These are phyloP conservation scores for Oxygymnocypris stewartii DNA, from an alignment of 2,113 vertebrate genomes.

Conservation along the genomic window DNA sequence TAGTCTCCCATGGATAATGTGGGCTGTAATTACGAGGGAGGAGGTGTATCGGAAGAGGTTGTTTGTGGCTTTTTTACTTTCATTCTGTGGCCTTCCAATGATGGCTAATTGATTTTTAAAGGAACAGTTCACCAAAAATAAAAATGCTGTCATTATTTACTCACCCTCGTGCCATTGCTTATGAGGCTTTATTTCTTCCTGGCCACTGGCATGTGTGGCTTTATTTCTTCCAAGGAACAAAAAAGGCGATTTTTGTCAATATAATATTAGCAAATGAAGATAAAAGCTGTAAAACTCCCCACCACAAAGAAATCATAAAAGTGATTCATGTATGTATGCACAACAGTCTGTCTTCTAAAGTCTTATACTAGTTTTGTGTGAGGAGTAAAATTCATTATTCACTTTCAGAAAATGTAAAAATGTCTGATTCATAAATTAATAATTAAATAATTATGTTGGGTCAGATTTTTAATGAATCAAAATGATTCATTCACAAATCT, in stretches of 20 bases:
- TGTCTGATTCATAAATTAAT: neutral
- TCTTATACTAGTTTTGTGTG: neutral
- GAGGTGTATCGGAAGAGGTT: neutral
- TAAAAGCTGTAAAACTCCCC: neutral
- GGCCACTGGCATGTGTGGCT: neutral
- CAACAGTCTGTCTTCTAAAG: too few relatives aligned
- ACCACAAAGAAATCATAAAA: neutral
- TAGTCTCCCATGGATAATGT: conserved; percentile 36
- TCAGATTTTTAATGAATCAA: neutral
- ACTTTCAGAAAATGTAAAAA: neutral
- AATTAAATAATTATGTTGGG: neutral
- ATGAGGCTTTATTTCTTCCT: neutral
- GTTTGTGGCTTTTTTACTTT: conserved; percentile 23
- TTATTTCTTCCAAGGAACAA: neutral
- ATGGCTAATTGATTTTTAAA: conserved; percentile 11
- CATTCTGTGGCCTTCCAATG: neutral
- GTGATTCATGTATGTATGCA: neutral
- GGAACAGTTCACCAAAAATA: neutral
- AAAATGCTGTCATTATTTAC: neutral
- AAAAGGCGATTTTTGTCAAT: too few relatives aligned
- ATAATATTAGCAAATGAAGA: neutral
- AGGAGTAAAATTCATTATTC: neutral
- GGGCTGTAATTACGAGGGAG: conserved; percentile 5
- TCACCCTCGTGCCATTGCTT: neutral
- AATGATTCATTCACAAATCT: neutral